phyloP scores from a whole-genome alignment of 2,888 invertebrate genomes.

The Drosophila pullipes region DNA sequence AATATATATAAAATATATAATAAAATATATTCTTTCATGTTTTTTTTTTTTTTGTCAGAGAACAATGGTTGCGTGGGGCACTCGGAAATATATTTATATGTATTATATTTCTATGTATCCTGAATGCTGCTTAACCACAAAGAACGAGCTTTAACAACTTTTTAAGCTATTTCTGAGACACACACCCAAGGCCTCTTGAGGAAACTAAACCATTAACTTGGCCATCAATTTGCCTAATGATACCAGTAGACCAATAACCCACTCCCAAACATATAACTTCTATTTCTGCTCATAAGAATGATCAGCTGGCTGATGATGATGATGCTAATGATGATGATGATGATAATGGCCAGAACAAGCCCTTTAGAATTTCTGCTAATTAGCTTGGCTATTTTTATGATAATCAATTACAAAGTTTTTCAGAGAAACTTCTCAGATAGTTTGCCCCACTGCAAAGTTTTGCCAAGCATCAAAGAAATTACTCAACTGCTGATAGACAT shows the following conservation, averaged over 20 bases:
- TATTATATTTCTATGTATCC: neutral
- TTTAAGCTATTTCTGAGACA: conserved; percentile 39
- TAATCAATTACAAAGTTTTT: conserved; percentile 79
- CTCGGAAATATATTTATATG: neutral
- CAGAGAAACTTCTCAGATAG: conserved; percentile 47
- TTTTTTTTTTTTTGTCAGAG: neutral
- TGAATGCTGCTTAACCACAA: conserved; percentile 17
- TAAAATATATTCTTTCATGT: neutral
- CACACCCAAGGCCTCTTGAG: conserved; percentile 17
- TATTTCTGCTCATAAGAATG: conserved; percentile 18
- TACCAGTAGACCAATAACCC: conserved; percentile 27
- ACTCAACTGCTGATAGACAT: conserved; percentile 33
- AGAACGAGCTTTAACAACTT: conserved; percentile 30
- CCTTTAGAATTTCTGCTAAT: conserved; percentile 56
- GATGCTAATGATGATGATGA: conserved; percentile 24
- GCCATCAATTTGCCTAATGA: conserved; percentile 68
- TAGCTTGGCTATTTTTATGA: conserved; percentile 69
- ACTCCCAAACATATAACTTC: conserved; percentile 1
- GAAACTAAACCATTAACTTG: conserved; percentile 68
- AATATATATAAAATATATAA: neutral
- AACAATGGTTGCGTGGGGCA: conserved; percentile 8
- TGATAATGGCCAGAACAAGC: conserved; percentile 18
- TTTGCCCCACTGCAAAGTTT: conserved; percentile 54
- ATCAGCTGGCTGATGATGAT: conserved; percentile 20
- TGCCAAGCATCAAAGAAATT: conserved; percentile 64